Base-by-base conservation (phyloP, 1,140 invertebrate species). In the Caenorhabditis brenneri region DNA sequence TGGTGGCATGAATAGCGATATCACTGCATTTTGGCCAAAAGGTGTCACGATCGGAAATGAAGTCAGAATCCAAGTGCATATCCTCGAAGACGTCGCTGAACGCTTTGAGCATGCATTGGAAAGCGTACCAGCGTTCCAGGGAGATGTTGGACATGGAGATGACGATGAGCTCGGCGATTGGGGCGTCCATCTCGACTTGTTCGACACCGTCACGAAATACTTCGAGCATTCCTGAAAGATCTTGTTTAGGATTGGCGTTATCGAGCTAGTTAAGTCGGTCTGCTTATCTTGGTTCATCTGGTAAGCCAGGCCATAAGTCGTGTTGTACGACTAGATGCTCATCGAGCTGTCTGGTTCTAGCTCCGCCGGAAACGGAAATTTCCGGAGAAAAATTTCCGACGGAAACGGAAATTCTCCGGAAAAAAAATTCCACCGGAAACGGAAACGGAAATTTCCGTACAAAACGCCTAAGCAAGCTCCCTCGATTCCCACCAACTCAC, bases 21-120 rank as follows among this genome's bases (percentile, higher is more conserved):
- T 74, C 65, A 24, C 36, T 46, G 36, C 65, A 74, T 42, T 42
- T 74, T 10, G 65, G 65, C 65, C 65, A 74, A 9, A 74, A 74
- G 1, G 65, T 74, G 65, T 74, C 65, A 42, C 65, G 65, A 42
- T 74, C 65, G n/a, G 65, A 33, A 46, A 74, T 74, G 65, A 74
- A 74, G 42, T 36, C 65, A 9, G 65, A 74, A 31, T 74, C 65
- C 7, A 74, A n/a, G 12, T 74, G 65, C 15, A 74, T n/a, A 74
- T 74, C 65, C 65, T 74, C 65, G 65, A 42, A 74, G 65, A 74
- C 65, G 36, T 74, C 65, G 65, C 46, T 74, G 36, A 74, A 74
- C 2, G 65, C 65, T 24, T 74, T 74, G 2, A 74, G 36, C 2
- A 74, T 74, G n/a, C 65, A 74, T n/a, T 74, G 65, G 36, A 74